These are phyloP conservation scores for Rhinopithecus roxellana DNA, from an alignment of 2,113 vertebrate genomes.

Conservation along the genomic window DNA sequence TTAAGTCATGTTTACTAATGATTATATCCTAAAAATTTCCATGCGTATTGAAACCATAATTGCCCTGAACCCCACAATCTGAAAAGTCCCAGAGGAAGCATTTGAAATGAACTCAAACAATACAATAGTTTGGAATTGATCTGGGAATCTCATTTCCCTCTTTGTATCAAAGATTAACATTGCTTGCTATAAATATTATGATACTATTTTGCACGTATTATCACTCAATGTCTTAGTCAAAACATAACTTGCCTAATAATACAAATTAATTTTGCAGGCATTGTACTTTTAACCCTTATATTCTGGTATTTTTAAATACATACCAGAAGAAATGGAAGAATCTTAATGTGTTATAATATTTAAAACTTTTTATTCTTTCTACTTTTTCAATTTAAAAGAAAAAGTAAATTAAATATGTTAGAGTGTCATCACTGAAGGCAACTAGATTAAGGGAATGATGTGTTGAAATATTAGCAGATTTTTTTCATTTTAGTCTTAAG, in stretches of 20 bases:
- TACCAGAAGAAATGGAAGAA: not conserved
- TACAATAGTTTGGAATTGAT: constrained; percentile 72
- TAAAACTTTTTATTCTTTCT: not conserved
- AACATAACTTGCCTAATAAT: constrained; percentile 29
- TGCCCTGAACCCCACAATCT: constrained; percentile 41
- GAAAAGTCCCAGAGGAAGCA: constrained; percentile 63
- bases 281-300: constrained; percentile 9
- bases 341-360: not conserved
- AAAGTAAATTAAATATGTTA: not conserved
- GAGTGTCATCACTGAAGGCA: not conserved
- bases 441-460: not conserved
- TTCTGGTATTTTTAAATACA: not conserved
- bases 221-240: constrained; percentile 4
- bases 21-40: constrained; percentile 57
- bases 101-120: constrained; percentile 70
- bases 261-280: constrained; percentile 58
- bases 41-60: constrained; percentile 36
- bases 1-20: constrained; percentile 30
- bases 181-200: constrained; percentile 66
- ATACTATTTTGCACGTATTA: constrained; percentile 62
- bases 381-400: not conserved
- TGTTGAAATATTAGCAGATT: not conserved
- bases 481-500: not conserved
- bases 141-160: constrained; percentile 77
- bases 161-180: constrained; percentile 45